These are phyloP conservation scores for Trichonephila clavipes DNA, from an alignment of 1,140 invertebrate genomes.

Conservation along the genomic window DNA sequence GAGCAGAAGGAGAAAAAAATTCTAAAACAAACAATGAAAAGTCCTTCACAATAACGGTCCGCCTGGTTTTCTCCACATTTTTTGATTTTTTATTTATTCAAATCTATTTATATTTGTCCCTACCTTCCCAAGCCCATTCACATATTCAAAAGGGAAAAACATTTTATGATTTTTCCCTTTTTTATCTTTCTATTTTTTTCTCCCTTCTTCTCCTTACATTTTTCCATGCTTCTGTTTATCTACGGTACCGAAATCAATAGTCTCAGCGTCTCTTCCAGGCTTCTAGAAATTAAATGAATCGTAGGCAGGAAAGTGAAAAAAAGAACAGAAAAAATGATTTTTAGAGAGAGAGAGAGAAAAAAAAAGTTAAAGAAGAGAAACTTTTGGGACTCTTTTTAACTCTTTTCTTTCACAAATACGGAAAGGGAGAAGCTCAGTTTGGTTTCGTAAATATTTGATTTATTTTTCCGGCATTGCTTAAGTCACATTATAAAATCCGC, in stretches of 20 bases:
- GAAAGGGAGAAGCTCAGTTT: slow-evolving; percentile 42
- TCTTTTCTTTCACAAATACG: slow-evolving; percentile 58
- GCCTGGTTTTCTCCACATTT: slow-evolving; percentile 2
- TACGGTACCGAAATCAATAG: slow-evolving; percentile 61
- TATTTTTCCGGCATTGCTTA: slow-evolving; percentile 52
- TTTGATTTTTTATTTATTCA: slow-evolving; percentile 51
- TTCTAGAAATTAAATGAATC: slow-evolving; percentile 73
- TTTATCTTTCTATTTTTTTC: neutral
- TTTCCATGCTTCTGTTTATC: slow-evolving; percentile 59
- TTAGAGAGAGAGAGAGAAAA: slow-evolving; percentile 31
- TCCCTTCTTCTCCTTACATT: neutral
- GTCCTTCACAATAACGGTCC: slow-evolving; percentile 42
- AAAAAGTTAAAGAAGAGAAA: neutral
- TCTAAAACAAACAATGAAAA: slow-evolving; percentile 33
- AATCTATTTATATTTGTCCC: slow-evolving; percentile 73
- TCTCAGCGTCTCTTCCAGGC: slow-evolving; percentile 53
- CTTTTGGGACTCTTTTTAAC: slow-evolving; percentile 55
- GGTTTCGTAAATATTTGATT: slow-evolving; percentile 72
- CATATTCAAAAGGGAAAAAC: slow-evolving; percentile 58
- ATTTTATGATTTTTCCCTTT: slow-evolving; percentile 45
- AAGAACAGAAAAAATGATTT: neutral
- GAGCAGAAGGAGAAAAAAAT: neutral
- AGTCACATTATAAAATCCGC: slow-evolving; percentile 62
- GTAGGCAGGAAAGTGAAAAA: slow-evolving; percentile 18
- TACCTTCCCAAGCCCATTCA: slow-evolving; percentile 48